Percentiles rank a stretch among this genome's conserved stretches.
phyloP scores from a whole-genome alignment of 2,797 vertebrate genomes.

The Hemibagrus guttatus region DNA sequence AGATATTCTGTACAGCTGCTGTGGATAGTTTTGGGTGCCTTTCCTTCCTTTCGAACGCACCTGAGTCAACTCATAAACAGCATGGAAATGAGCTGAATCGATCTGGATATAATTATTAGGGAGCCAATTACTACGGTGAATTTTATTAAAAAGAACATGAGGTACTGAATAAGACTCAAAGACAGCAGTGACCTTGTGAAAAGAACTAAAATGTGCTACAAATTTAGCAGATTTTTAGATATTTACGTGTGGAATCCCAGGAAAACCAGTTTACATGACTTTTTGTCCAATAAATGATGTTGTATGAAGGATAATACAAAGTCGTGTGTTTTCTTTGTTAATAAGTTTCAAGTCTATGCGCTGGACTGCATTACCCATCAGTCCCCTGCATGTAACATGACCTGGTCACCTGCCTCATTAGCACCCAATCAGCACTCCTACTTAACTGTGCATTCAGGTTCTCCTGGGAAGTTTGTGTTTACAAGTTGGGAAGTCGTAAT shows the following conservation, averaged over 20 bases:
- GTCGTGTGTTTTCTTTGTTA: too few relatives aligned
- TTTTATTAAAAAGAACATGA: slow-evolving; percentile 13
- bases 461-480: too few relatives aligned
- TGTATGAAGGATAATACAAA: too few relatives aligned
- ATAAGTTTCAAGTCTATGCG: too few relatives aligned
- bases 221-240: neutral
- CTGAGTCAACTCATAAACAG: slow-evolving; percentile 13
- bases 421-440: too few relatives aligned
- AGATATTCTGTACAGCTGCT: neutral
- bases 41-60: slow-evolving; percentile 6
- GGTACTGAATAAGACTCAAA: neutral
- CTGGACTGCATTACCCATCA: too few relatives aligned
- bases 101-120: slow-evolving; percentile 24
- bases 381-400: too few relatives aligned
- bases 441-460: too few relatives aligned
- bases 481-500: too few relatives aligned
- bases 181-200: neutral
- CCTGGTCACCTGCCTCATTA: too few relatives aligned
- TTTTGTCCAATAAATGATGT: neutral
- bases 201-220: neutral
- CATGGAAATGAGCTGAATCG: slow-evolving; percentile 19
- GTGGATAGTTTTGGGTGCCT: neutral
- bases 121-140: neutral
- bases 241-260: neutral
- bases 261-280: neutral